Evolutionary conservation across 2,797 vertebrate species (phyloP), one percentile per base, ranked within the genome.

Genomic region (Acanthiza pusilla): DNA sequence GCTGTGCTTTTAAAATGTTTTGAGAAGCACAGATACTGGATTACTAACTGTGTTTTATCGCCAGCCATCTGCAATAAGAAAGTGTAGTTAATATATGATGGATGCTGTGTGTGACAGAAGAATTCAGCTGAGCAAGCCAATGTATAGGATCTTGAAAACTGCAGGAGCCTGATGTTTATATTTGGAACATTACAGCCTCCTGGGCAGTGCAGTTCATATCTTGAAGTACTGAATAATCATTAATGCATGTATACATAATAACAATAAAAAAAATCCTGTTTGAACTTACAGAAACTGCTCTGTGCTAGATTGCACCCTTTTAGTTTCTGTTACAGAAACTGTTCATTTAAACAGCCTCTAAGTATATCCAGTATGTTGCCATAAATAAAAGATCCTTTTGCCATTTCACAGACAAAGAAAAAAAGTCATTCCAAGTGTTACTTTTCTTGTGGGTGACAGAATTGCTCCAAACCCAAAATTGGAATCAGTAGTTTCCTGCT

Each of bases 401-500:
- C 61, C 72, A 78, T 96, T 96, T 96, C 93, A 88, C 65, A 68
- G 60, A 73, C 36, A n/a, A 40, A 82, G 23, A 48, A n/a, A 84
- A 91, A 68, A 88, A 78, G 73, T 20, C 11, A 75, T 85, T 96
- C 85, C 45, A 66, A 89, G 53, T 90, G 68, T 83, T 95, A 94
- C 72, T 63, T 63, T 91, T 78, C 63, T 97, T 92, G 62, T 80
- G 84, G 78, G 53, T 95, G 70, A 84, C 63, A 81, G 86, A 96
- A 91, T 62, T 93, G 43, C 84, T 92, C n/a, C 78, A 82, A 97
- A 94, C 82, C 62, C 77, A 83, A 93, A 95, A 89, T 80, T 68
- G 86, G 88, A 97, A 94, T 94, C 93, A 89, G 34, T 92, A 57
- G 26, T 93, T 97, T 96, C 89, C 87, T 84, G 71, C 77, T 96